Evolutionary conservation across 2,797 vertebrate species (phyloP), one percentile per base, ranked within the genome.

Genomic region (Dendrocincla tyrannina): DNA sequence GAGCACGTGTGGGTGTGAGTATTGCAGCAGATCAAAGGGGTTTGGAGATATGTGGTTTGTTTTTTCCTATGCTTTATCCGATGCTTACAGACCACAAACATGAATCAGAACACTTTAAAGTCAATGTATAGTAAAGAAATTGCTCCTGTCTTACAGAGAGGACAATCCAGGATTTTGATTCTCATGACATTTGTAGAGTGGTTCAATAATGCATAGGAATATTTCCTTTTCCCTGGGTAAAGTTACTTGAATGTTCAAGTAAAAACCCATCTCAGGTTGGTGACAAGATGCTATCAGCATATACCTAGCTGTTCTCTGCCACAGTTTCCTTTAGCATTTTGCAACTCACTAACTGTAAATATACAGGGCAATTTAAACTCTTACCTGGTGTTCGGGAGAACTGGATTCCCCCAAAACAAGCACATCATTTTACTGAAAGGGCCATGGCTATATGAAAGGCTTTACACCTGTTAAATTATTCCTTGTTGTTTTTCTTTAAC

Each of bases 1-100:
- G 14, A 74, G 19, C 12, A 8, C 3, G 0, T 15, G 39, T 25
- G 53, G 7, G 7, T 7, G 6, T 0, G 0, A 20, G n/a, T 46
- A 35, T 72, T 69, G n/a, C 20, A 32, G 18, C 52, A 53, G 52
- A 53, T 53, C 30, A 62, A 67, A 20, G 0, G 1, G n/a, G 42
- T 44, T 55, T 66, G 50, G 30, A 4, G 58, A 24, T 50, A 22
- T 44, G 27, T 5, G 0, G 3, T 2, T 46, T 46, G 44, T 24
- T 35, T n/a, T 42, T 49, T 25, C 53, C 18, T 39, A 27, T 32
- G 33, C 8, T 93, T 35, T 55, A 12, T 27, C 35, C 58, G 33
- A 49, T 60, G 22, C 33, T 33, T 60, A 7, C 8, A 13, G 5
- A 22, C 17, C 68, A 55, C 24, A 74, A 59, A 52, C 5, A 63